Base-by-base conservation (phyloP, 2,888 invertebrate species). In the Bombylius major region DNA sequence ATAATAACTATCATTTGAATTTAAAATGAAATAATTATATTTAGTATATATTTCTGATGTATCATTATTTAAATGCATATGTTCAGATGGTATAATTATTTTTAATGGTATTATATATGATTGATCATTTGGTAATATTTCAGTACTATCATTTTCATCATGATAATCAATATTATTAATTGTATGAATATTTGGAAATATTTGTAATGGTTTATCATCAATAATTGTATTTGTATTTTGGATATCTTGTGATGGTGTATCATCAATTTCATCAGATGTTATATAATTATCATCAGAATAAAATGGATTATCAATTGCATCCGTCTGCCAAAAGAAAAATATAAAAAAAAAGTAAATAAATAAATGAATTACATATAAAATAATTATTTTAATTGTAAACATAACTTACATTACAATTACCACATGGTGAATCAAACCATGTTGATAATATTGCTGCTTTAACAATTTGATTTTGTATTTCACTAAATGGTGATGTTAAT, bases 381-480 rank as follows among this genome's bases (percentile, higher is more conserved):
- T 39, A 39, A 3, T 3, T 39, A 39, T 9, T 39, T 39, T 9
- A 39, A 39, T 9, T 39, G 4, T 9, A 39, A 39, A 39, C 7
- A 13, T 12, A 44, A n/a, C 46, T 32, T 54, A 51, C 58, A 45
- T 58, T 50, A 51, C 61, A 61, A 44, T 50, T 42, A 5, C 60
- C 62, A 46, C 62, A 62, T n/a, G 60, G 59, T 32, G 49, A 50
- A 58, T 60, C 60, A 51, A 59, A 60, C 48, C 57, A 59, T n/a
- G 60, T 59, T 11, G 62, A 62, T 14, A 62, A 51, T n/a, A 62
- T 53, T 31, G 59, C 55, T 12, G 60, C 62, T 49, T 62, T 62
- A 11, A 61, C 58, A 48, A 56, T 53, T 33, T 57, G 57, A 45
- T 56, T 56, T 53, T 58, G 58, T 8, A 58, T 45, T 47, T 56